A percentile compares a stretch with the other conserved stretches of the same genome.
phyloP scores from a whole-genome alignment of 2,797 vertebrate genomes.

The Schizothorax lantsangensis region DNA sequence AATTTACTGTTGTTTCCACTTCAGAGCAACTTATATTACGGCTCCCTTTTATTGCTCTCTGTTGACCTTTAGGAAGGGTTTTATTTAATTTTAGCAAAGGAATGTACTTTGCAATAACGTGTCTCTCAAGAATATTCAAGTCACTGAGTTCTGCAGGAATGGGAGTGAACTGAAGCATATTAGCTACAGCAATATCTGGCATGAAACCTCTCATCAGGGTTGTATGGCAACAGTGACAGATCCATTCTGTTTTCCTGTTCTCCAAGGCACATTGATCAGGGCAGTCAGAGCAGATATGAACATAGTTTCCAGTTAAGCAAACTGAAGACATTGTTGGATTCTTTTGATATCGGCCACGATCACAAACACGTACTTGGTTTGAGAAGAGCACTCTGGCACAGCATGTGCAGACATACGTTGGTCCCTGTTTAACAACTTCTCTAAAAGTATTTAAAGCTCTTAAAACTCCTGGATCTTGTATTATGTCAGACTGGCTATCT shows the following conservation, averaged over 20 bases:
- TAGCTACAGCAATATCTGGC: background rate
- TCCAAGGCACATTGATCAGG: background rate
- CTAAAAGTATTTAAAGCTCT: background rate
- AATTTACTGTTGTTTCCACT: conserved; percentile 31
- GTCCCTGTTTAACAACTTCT: background rate
- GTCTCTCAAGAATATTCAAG: conserved; percentile 12
- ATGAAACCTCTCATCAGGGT: background rate
- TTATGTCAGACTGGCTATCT: background rate
- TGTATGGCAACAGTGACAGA: conserved; percentile 12
- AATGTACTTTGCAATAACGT: conserved; percentile 24
- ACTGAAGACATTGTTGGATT: background rate
- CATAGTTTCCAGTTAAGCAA: conserved; percentile 42
- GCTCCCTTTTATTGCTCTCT: conserved; percentile 26
- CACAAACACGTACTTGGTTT: conserved; percentile 27
- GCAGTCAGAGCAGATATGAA: conserved; percentile 11
- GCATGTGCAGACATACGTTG: conserved; percentile 7
- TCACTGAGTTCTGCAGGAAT: background rate
- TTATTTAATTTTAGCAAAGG: conserved; percentile 43
- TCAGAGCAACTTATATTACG: conserved; percentile 37
- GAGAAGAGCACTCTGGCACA: conserved; percentile 31
- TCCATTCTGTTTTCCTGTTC: background rate
- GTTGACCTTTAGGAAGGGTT: conserved; percentile 38
- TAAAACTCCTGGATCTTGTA: background rate
- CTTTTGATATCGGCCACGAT: background rate
- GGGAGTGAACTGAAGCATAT: background rate